Percentiles rank a stretch among this genome's conserved stretches.
Conservation (phyloP, 1,140 invertebrate species). For the Dermatophagoides farinae region DNA sequence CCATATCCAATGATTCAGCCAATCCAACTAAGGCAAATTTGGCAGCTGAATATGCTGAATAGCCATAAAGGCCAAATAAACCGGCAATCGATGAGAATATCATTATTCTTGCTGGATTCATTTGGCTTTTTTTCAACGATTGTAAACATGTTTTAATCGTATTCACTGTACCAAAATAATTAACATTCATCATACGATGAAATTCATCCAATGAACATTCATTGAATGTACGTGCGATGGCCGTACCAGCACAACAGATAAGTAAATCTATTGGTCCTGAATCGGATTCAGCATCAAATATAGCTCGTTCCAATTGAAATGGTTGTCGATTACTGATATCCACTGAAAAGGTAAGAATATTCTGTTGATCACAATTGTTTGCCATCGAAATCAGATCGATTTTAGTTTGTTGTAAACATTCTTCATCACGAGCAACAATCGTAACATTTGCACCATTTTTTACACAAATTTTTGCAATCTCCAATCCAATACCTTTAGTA, state of each 20-base stretch:
- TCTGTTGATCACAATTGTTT: conserved; percentile 29
- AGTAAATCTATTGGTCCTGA: conserved; percentile 63
- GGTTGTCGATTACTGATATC: conserved; percentile 13
- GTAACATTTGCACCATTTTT: conserved; percentile 64
- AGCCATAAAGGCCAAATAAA: conserved; percentile 73
- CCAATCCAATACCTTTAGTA: conserved; percentile 82
- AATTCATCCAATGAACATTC: conserved; percentile 45
- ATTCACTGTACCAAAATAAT: conserved; percentile 34
- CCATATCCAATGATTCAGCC: conserved; percentile 44
- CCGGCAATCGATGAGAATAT: conserved; percentile 75
- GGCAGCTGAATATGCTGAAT: conserved; percentile 65
- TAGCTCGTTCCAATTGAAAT: neutral
- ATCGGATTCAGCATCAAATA: conserved; percentile 33
- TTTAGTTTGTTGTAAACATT: conserved; percentile 37
- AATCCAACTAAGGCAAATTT: conserved; percentile 89
- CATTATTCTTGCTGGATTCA: conserved; percentile 44
- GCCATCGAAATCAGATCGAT: conserved; percentile 31
- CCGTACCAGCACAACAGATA: conserved; percentile 68
- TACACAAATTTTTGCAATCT: conserved; percentile 50
- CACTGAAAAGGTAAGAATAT: conserved; percentile 37
- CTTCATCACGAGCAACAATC: conserved; percentile 56
- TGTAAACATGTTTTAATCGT: conserved; percentile 32
- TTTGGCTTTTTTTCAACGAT: conserved; percentile 25
- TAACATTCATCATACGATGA: conserved; percentile 35
- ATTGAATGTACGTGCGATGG: conserved; percentile 47